Evolutionary conservation across 2,797 vertebrate species (phyloP).

Genomic region (Tragelaphus eurycerus): DNA sequence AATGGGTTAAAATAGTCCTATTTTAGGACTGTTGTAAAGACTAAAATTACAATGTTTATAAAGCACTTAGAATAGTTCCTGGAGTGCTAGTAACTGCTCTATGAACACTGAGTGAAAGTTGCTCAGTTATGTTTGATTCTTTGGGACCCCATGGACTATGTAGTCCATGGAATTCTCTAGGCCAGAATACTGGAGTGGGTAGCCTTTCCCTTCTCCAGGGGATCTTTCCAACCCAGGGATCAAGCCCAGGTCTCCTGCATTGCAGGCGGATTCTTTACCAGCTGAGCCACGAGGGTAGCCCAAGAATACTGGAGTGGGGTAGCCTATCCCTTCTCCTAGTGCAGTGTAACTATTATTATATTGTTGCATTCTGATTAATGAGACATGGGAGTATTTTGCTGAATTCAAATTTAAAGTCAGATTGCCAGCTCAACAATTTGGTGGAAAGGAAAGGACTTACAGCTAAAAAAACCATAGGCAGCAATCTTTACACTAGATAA

Average conservation of each 20-base stretch:
- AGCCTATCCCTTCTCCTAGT: not conserved
- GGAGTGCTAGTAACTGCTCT: not conserved
- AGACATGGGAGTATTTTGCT: conserved; percentile 7
- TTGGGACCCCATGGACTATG: not conserved
- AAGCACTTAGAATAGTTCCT: conserved; percentile 25
- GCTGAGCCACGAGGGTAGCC: not conserved
- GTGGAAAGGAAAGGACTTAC: conserved; percentile 41
- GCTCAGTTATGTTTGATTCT: not conserved
- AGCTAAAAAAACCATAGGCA: conserved; percentile 45
- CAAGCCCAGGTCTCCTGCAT: not conserved
- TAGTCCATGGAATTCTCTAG: not conserved
- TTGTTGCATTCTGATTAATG: not conserved
- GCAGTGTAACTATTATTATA: not conserved
- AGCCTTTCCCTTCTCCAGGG: not conserved
- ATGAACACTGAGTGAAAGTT: not conserved
- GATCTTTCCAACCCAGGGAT: not conserved
- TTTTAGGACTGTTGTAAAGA: not conserved
- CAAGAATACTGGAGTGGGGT: not conserved
- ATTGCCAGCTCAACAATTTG: conserved; percentile 32
- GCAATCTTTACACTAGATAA: conserved; percentile 19
- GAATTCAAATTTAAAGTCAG: conserved; percentile 29
- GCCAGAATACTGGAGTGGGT: not conserved
- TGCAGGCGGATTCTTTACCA: not conserved
- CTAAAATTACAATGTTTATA: not conserved
- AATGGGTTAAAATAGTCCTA: not conserved